Conservation (phyloP, 1,140 invertebrate species). For the Nasonia giraulti region DNA sequence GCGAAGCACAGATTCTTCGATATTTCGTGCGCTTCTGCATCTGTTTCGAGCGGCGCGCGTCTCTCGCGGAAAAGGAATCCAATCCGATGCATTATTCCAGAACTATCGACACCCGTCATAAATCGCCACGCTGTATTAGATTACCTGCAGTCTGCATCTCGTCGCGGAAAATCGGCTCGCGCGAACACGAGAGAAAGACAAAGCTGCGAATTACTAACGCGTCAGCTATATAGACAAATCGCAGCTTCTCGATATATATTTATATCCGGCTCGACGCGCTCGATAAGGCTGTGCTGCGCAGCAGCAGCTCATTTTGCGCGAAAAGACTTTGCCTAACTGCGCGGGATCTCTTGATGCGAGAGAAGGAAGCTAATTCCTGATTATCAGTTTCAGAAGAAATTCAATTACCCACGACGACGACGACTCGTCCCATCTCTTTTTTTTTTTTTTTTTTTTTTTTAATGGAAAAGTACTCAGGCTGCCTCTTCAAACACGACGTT, state of each 20-base stretch:
- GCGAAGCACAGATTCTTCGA: neutral
- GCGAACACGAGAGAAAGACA: neutral
- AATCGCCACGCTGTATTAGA: neutral
- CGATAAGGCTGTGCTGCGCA: neutral
- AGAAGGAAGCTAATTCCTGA: slow-evolving; percentile 10
- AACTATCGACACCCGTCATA: neutral
- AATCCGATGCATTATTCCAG: neutral
- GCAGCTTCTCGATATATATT: neutral
- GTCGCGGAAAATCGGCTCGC: neutral
- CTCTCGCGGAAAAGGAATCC: neutral
- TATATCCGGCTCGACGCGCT: neutral
- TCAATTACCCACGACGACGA: slow-evolving; percentile 19
- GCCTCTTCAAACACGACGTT: slow-evolving; percentile 7
- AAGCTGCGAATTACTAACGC: neutral
- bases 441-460: slow-evolving; percentile 13
- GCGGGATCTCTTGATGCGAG: neutral
- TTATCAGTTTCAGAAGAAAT: slow-evolving; percentile 48
- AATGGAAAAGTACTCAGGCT: neutral
- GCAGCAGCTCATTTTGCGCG: too few species aligned
- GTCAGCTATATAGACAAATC: neutral
- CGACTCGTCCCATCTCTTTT: neutral
- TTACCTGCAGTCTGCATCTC: neutral
- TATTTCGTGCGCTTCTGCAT: neutral
- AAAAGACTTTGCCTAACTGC: neutral
- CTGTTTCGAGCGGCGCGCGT: too few species aligned